Conservation (phyloP, 1,140 invertebrate genomes). For the Cyphomyrmex costatus region DNA sequence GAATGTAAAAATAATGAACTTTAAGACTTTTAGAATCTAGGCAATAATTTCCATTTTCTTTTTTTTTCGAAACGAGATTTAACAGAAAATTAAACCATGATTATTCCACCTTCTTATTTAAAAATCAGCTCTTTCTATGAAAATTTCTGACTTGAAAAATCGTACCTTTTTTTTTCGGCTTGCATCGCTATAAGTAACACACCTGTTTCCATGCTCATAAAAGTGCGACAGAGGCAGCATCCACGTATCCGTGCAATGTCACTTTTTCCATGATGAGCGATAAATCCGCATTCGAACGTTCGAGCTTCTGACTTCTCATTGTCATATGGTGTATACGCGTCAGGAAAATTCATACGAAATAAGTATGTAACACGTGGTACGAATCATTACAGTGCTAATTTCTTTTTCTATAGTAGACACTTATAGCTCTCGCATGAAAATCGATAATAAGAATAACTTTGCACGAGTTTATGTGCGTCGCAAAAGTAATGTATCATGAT, state of each 20-base stretch:
- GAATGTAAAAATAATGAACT: no score
- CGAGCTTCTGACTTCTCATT: conserved; percentile 34
- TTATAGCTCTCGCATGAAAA: conserved; percentile 8
- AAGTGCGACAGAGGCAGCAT: conserved; percentile 4
- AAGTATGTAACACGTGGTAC: neutral
- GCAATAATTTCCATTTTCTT: no score
- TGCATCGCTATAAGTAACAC: neutral
- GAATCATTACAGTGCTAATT: conserved; percentile 8
- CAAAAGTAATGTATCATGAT: neutral
- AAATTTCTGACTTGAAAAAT: neutral
- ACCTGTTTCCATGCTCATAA: conserved; percentile 5
- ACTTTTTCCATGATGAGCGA: neutral
- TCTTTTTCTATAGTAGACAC: neutral
- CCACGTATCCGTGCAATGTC: conserved; percentile 33
- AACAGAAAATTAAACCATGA: no score
- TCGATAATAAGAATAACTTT: neutral
- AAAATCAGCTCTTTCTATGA: no score
- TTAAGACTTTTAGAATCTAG: no score
- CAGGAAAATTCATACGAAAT: conserved; percentile 5
- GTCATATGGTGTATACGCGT: conserved; percentile 30
- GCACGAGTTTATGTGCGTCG: neutral
- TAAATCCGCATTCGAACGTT: conserved; percentile 43
- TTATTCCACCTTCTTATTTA: no score
- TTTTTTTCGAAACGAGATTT: no score
- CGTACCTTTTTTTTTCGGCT: neutral